These are phyloP conservation scores for Rostratula benghalensis DNA, from an alignment of 2,113 vertebrate species.

Conservation along the genomic window DNA sequence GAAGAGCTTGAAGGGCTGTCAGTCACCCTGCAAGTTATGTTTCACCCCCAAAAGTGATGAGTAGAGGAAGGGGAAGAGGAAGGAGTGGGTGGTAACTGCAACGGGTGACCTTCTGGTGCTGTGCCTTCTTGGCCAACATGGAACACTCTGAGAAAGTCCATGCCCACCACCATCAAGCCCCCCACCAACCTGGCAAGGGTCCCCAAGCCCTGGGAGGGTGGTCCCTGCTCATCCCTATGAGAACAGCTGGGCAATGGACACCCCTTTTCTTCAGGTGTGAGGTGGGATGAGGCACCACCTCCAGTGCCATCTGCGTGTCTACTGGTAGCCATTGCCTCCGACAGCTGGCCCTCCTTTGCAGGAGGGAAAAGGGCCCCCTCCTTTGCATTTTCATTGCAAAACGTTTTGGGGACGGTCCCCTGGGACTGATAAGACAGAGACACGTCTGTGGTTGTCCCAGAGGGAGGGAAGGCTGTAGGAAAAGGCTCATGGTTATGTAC, in stretches of 20 bases:
- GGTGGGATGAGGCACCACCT: slow-evolving; percentile 42
- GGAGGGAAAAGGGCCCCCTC: neutral
- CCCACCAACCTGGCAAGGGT: neutral
- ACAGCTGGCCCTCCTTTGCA: slow-evolving; percentile 73
- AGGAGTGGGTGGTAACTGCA: slow-evolving; percentile 10
- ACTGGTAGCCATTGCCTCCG: slow-evolving; percentile 51
- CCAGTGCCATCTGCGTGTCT: slow-evolving; percentile 74
- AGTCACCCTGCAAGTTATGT: slow-evolving; percentile 74
- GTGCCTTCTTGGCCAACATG: neutral
- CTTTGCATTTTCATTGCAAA: slow-evolving; percentile 64
- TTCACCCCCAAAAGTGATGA: slow-evolving; percentile 66
- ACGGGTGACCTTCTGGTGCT: neutral
- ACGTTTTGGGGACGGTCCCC: slow-evolving; percentile 53
- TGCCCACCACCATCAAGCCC: neutral
- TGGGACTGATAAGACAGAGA: slow-evolving; percentile 75
- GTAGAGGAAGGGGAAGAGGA: slow-evolving; percentile 42
- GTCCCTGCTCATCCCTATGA: neutral
- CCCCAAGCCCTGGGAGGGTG: neutral
- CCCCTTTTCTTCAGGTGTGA: slow-evolving; percentile 28
- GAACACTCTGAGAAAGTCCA: neutral
- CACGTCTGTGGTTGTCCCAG: slow-evolving; percentile 75
- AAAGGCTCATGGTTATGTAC: slow-evolving; percentile 73
- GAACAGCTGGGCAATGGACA: slow-evolving; percentile 53
- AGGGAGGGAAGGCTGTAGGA: slow-evolving; percentile 54
- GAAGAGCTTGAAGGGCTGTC: slow-evolving; percentile 76